Conservation (phyloP, 2,797 vertebrate species). For the Jordanella pulchra region DNA sequence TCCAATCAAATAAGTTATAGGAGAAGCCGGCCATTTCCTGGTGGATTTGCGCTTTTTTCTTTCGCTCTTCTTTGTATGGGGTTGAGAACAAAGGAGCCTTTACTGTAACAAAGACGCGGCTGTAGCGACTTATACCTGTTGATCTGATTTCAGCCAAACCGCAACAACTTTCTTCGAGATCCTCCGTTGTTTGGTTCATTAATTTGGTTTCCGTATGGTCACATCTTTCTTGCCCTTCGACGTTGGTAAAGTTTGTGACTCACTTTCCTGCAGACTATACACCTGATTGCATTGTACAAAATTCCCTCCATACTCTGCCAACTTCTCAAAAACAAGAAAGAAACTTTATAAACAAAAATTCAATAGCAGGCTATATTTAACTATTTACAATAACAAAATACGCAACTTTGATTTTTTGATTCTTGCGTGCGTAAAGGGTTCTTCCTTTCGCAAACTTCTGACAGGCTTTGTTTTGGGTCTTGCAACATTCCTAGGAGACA, state of each 20-base stretch:
- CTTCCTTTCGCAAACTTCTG: constrained; percentile 76
- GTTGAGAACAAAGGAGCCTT: constrained; percentile 81
- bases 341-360: not conserved
- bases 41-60: constrained; percentile 60
- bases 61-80: constrained; percentile 65
- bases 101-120: constrained; percentile 78
- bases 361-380: constrained; percentile 19
- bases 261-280: constrained; percentile 63
- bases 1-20: not conserved
- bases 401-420: constrained; percentile 28
- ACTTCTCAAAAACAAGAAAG: constrained; percentile 48
- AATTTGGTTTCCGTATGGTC: not conserved
- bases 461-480: constrained; percentile 76
- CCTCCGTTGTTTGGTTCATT: constrained; percentile 10
- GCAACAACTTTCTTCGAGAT: constrained; percentile 49
- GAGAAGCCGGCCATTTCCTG: constrained; percentile 44
- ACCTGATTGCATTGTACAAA: constrained; percentile 76
- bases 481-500: constrained; percentile 72
- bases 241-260: constrained; percentile 52
- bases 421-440: constrained; percentile 60
- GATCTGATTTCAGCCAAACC: constrained; percentile 75
- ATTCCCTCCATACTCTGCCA: constrained; percentile 63
- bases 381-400: constrained; percentile 21
- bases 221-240: not conserved
- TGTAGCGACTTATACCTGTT: constrained; percentile 89